Conservation (phyloP, 2,113 vertebrate genomes). For the Chamaetylas fuelleborni region DNA sequence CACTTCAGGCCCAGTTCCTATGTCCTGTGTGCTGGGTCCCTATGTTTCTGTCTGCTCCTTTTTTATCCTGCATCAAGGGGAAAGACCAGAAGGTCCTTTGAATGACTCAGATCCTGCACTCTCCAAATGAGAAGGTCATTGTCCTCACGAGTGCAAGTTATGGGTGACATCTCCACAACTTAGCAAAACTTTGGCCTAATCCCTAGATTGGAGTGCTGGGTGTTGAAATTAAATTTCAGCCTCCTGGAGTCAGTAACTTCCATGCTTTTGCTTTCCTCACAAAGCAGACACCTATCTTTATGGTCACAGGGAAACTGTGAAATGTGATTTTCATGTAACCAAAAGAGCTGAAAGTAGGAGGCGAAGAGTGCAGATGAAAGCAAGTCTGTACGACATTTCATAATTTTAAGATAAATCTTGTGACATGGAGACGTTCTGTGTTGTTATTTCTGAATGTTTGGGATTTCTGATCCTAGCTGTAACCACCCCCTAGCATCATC, state of each 20-base stretch:
- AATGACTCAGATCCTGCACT: not conserved
- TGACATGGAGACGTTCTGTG: not conserved
- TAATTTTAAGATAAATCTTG: slow-evolving; percentile 21
- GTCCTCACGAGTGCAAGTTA: rapidly evolving
- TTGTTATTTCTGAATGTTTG: slow-evolving; percentile 23
- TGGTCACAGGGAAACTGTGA: slow-evolving; percentile 21
- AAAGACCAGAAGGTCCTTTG: not conserved
- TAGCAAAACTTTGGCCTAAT: not conserved
- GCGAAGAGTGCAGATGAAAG: not conserved
- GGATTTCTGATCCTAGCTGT: not conserved
- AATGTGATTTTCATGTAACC: slow-evolving; percentile 37
- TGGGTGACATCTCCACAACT: not conserved
- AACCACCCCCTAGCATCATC: not conserved
- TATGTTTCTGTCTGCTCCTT: not conserved
- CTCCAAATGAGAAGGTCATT: not conserved
- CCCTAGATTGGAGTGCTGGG: not conserved
- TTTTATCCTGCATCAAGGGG: not conserved
- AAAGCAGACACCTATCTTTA: not conserved
- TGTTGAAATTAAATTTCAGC: not conserved
- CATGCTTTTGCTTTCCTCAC: not conserved
- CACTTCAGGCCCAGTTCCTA: not conserved
- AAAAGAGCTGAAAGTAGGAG: not conserved
- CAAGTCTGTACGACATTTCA: not conserved
- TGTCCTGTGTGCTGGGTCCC: not conserved
- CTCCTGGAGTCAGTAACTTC: not conserved